Base-by-base conservation (phyloP, 2,888 invertebrate species). In the Caenorhabditis doughertyi region DNA sequence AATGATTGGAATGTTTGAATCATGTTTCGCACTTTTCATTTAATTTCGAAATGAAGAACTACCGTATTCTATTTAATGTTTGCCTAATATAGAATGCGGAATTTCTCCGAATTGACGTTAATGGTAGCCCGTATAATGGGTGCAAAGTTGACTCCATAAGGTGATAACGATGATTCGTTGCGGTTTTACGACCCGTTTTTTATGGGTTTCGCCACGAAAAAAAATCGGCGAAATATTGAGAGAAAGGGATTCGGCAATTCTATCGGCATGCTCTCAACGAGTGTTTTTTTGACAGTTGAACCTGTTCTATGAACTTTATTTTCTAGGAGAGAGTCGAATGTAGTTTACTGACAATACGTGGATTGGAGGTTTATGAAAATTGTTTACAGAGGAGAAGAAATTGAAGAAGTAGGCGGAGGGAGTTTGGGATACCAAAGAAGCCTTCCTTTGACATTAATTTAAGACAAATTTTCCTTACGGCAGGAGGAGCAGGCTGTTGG, bases 71-170 rank as follows among this genome's bases (percentile, higher is more conserved):
- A 16, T 8, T 64, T 23, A n/a, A 35, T 51, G 7, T 51, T 51
- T 53, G 53, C 39, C 29, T 23, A 21, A 44, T 25, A 21, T 29
- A 35, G 39, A 47, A 49, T 62, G 51, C 39, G 68, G 67, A 53
- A 67, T 49, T 67, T 76, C 74, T 58, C 35, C 27, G 76, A 76
- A 76, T 76, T 76, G 76, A 76, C 76, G 76, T 76, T 68, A 56
- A 55, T 58, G 56, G 74, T 35, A 65, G 74, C 65, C n/a, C 25
- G 32, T 51, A 51, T 49, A 71, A 53, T 64, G 76, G 76, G 76
- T 67, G 76, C 76, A 76, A 76, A 76, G 76, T 76, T 76, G 76
- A 67, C 67, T 76, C 29, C 49, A 55, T 55, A 64, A 3, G 23
- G 39, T 18, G 73, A 16, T 49, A 51, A 76, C 25, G 39, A 18